Evolutionary conservation across 1,140 invertebrate genomes (phyloP), one percentile per base, ranked within the genome.

Genomic region (Drosophila baimaii): DNA sequence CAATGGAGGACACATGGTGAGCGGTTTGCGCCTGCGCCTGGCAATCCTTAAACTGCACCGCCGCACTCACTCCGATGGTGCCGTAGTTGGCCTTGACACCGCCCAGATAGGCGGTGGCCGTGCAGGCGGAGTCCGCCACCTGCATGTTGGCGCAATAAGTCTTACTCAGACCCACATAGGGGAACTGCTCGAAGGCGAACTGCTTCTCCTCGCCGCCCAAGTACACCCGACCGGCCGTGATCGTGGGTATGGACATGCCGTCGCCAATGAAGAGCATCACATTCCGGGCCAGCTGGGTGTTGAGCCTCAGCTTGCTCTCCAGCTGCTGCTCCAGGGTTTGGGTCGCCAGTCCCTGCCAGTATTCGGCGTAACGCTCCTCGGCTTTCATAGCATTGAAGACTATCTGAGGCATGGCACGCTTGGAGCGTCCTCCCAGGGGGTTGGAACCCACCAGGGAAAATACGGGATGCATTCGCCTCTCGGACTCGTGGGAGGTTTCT

Each of bases 1-100:
- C 93, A 43, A 97, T 95, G 0, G 95, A 96, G 1, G 92, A 75
- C 1, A 96, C 93, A 69, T 94, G 93, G 61, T 93, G 93, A 6
- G 78, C 91, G 17, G 92, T 79, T 51, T 94, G 91, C 0, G 92
- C 76, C 8, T 94, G 93, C 0, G 93, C 93, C 19, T 90, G 77
- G 73, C 96, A 95, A 71, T 95, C 93, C 13, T 92, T 89, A 15
- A 93, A 90, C 13, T 92, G 93, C 2, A 95, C 95, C 5, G 93
- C 92, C 0, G 94, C 95, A 58, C 94, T 94, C 9, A 98, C 93
- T 0, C 97, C 97, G 3, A 97, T 85, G 0, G 95, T 96, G 37
- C 94, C 95, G n/a, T 93, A 93, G 88, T 97, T 97, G 1, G 94
- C 94, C 91, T 98, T 98, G 0, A 97, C 95, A 1, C 97, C 97